These are phyloP conservation scores for Carterocephalus palaemon DNA, from an alignment of 2,888 invertebrate species.

Conservation along the genomic window DNA sequence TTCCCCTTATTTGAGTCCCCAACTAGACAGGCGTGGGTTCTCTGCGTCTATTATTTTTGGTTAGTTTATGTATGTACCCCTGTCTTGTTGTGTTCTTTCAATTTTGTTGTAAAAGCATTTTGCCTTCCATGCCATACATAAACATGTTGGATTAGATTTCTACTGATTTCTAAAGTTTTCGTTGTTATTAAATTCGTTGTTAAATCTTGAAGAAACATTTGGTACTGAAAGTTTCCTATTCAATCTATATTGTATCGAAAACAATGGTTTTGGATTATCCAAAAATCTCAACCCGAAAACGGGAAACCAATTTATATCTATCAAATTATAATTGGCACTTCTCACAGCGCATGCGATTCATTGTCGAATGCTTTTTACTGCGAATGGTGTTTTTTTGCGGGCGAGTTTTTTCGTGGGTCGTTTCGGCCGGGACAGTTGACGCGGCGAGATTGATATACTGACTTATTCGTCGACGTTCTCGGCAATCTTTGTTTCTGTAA, in stretches of 20 bases:
- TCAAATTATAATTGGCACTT: conserved; percentile 79
- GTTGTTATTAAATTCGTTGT: too few species aligned
- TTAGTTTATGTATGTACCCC: conserved; percentile 12
- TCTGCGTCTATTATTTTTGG: background rate
- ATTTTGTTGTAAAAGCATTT: background rate
- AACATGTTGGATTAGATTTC: too few species aligned
- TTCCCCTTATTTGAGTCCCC: conserved; percentile 20
- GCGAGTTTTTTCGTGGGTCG: conserved; percentile 66
- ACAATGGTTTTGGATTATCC: conserved; percentile 8
- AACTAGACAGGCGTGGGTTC: conserved; percentile 7
- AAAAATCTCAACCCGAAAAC: conserved; percentile 23
- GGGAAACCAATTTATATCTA: conserved; percentile 53
- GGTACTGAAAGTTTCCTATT: too few species aligned
- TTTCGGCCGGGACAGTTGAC: conserved; percentile 74
- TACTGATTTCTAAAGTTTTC: too few species aligned
- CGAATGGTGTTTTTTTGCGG: conserved; percentile 57
- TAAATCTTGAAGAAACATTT: too few species aligned
- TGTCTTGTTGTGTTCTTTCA: background rate
- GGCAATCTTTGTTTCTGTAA: conserved; percentile 74
- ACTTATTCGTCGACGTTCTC: conserved; percentile 70
- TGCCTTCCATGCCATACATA: too few species aligned
- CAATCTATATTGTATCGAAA: conserved; percentile 5
- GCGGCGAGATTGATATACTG: conserved; percentile 73
- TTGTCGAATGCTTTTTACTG: conserved; percentile 66
- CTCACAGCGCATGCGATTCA: conserved; percentile 73